These are phyloP conservation scores for Setipinna tenuifilis DNA, from an alignment of 2,797 vertebrate genomes.

Conservation along the genomic window DNA sequence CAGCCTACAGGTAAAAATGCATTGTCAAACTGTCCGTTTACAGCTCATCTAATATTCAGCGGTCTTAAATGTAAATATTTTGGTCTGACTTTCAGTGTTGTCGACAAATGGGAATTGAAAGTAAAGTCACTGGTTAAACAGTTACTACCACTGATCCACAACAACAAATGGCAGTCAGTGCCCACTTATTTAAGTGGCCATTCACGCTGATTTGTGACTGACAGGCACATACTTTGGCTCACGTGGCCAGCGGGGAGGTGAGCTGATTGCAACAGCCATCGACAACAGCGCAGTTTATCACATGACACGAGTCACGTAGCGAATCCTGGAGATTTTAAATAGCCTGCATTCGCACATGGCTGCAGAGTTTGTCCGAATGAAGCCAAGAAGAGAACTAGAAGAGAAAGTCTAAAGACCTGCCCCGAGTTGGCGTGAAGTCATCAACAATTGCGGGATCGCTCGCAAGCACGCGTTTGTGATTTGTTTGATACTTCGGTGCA, in stretches of 20 bases:
- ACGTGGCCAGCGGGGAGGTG: neutral
- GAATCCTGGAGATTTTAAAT: constrained; percentile 46
- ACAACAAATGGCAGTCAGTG: neutral
- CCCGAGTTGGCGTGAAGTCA: neutral
- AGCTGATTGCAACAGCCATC: constrained; percentile 42
- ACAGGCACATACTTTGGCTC: constrained; percentile 14
- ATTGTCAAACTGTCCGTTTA: no score
- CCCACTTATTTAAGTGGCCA: neutral
- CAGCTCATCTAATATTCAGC: no score
- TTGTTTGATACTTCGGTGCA: neutral
- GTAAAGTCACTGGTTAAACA: neutral
- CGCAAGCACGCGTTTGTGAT: neutral
- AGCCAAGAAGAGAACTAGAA: neutral
- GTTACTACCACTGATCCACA: neutral
- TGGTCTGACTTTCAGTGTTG: neutral
- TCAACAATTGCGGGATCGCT: neutral
- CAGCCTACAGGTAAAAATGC: no score
- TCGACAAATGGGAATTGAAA: neutral
- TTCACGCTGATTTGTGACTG: constrained; percentile 19
- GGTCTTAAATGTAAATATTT: no score
- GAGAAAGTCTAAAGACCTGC: neutral
- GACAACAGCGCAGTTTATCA: constrained; percentile 50
- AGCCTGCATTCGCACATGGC: constrained; percentile 25
- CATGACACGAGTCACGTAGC: constrained; percentile 56
- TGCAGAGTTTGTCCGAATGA: neutral